Evolutionary conservation across 2,113 vertebrate genomes (phyloP), one percentile per base, ranked within the genome.

Genomic region (Australoheros scitulus): DNA sequence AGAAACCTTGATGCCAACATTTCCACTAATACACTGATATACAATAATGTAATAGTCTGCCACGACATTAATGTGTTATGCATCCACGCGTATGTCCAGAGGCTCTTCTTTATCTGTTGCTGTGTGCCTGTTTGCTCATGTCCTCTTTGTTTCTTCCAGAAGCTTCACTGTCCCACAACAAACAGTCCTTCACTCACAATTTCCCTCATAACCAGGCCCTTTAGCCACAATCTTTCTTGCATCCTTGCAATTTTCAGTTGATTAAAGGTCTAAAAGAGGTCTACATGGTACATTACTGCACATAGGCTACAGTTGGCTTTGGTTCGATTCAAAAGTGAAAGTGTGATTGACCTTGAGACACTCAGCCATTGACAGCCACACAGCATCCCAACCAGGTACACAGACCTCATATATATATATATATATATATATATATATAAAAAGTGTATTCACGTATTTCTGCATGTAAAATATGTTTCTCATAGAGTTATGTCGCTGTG

Each of bases 1-100:
- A 47, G 26, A 47, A 47, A 68, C 22, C 41, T 68, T 1, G 41
- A 50, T 50, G 41, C 64, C 41, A 50, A 29, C 64, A 18, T 0
- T 70, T 70, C 64, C 64, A 70, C 24, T 50, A 11, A 70, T 70
- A 70, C 64, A 70, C 41, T 26, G 41, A 70, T 70, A 70, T 50
- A 50, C 47, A 24, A 68, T 50, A 68, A 70, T 50, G 41, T 50
- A 29, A 24, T 41, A 15, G 15, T 50, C 64, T 47, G 64, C 38
- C 63, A 65, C 38, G 5, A 15, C 38, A 47, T 47, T 47, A 47
- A 68, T 68, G 63, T 47, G 63, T 68, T 47, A 68, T 22, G 3
- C 14, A 18, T 22, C 17, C 64, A 52, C 64, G 29, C 41, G 18
- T 70, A 50, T 50, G 64, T 50, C 41, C 41, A 70, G 22, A 70